Conservation (phyloP, 2,113 vertebrate species). For the Genyomyrus donnyi region DNA sequence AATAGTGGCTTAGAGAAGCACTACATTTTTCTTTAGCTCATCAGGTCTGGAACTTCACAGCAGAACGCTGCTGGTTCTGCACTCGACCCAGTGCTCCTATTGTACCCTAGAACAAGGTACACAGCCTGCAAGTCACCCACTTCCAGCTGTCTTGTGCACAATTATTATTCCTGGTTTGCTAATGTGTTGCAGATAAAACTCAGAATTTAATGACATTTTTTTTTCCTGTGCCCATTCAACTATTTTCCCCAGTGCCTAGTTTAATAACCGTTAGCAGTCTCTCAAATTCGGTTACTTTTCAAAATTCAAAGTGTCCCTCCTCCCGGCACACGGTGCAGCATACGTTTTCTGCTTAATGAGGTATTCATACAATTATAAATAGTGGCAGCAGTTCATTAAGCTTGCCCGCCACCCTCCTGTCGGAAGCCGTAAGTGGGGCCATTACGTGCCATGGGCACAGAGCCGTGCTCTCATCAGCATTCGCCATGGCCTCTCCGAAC, state of each 20-base stretch:
- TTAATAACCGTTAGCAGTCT: neutral
- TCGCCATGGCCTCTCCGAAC: neutral
- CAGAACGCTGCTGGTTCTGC: neutral
- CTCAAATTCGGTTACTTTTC: neutral
- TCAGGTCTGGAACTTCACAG: neutral
- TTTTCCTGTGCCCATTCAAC: neutral
- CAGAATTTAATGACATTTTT: neutral
- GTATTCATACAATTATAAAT: conserved; percentile 12
- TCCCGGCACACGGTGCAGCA: neutral
- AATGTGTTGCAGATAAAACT: neutral
- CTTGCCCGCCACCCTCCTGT: neutral
- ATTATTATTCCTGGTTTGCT: neutral
- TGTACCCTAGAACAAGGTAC: neutral
- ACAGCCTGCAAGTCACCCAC: neutral
- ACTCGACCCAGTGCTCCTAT: neutral
- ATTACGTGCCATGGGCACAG: neutral
- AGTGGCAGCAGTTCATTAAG: conserved; percentile 1
- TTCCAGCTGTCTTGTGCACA: neutral
- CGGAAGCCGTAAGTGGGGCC: neutral
- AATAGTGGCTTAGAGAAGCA: neutral
- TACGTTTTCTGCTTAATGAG: neutral
- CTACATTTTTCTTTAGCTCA: neutral
- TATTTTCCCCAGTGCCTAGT: neutral
- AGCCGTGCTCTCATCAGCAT: conserved; percentile 12
- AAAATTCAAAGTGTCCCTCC: neutral